Percentiles rank a stretch among this genome's conserved stretches.
These are phyloP conservation scores for Globodera ellingtonae DNA, from an alignment of 1,140 invertebrate genomes.

Conservation along the genomic window DNA sequence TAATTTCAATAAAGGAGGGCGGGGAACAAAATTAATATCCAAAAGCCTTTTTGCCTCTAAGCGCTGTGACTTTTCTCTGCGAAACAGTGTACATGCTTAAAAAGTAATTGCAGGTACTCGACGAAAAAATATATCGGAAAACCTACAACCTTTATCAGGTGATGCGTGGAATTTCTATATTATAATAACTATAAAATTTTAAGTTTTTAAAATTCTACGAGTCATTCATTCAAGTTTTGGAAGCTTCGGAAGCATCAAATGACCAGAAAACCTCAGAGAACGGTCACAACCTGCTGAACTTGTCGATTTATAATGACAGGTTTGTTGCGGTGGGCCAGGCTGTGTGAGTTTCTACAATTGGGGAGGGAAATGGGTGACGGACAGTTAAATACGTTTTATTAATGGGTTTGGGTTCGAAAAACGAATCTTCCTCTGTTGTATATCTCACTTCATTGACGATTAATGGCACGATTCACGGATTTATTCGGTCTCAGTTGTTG, in stretches of 20 bases:
- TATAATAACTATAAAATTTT: neutral
- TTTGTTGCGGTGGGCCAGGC: neutral
- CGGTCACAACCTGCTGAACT: conserved; percentile 24
- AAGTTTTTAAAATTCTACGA: conserved; percentile 24
- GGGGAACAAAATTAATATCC: no score
- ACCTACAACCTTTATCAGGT: conserved; percentile 23
- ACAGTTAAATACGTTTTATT: neutral
- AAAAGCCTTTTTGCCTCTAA: no score
- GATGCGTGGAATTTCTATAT: neutral
- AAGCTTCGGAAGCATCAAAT: conserved; percentile 23
- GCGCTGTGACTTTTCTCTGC: no score
- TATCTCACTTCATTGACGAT: no score
- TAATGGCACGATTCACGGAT: no score
- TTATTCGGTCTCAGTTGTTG: conserved; percentile 2
- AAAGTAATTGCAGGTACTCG: conserved; percentile 9
- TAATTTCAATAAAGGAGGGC: no score
- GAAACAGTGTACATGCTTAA: no score
- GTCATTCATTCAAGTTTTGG: conserved; percentile 27
- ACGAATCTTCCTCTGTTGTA: no score
- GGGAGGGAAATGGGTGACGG: neutral
- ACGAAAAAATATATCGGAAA: conserved; percentile 18
- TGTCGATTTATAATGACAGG: conserved; percentile 28
- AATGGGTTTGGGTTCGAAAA: neutral
- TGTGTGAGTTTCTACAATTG: no score
- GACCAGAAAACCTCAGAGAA: neutral